Conservation (phyloP, 2,797 vertebrate genomes). For the Nannoperca obscura region DNA sequence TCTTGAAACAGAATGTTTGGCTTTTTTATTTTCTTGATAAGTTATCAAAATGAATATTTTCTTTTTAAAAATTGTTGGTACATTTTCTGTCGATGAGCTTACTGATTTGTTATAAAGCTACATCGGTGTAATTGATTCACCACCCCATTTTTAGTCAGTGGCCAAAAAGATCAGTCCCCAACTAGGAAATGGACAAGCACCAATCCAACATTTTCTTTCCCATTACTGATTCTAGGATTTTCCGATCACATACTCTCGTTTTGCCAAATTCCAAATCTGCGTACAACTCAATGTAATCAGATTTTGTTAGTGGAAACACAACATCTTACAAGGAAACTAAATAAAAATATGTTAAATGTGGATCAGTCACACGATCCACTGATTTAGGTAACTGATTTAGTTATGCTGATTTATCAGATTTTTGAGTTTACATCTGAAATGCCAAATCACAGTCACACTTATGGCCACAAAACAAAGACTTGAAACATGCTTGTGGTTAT, state of each 20-base stretch:
- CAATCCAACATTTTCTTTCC: background rate
- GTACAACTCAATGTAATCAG: background rate
- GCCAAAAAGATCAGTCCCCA: background rate
- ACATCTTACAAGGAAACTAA: background rate
- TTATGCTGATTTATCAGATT: background rate
- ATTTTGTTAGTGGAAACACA: background rate
- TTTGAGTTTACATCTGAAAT: background rate
- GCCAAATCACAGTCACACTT: background rate
- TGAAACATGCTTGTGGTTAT: background rate
- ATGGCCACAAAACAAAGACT: background rate
- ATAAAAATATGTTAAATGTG: background rate
- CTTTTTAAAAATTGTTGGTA: background rate
- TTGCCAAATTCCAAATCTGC: background rate
- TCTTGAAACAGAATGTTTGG: background rate
- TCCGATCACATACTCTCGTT: no score
- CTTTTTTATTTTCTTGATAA: background rate
- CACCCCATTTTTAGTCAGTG: background rate
- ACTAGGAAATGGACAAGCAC: background rate
- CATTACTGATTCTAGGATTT: background rate
- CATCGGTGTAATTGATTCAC: background rate
- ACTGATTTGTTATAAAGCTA: background rate
- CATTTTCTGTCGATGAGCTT: background rate
- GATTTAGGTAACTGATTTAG: conserved; percentile 7
- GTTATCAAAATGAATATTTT: background rate
- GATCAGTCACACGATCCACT: background rate